Evolutionary conservation across 1,140 invertebrate genomes (phyloP).

Genomic region (Drosophila insularis): DNA sequence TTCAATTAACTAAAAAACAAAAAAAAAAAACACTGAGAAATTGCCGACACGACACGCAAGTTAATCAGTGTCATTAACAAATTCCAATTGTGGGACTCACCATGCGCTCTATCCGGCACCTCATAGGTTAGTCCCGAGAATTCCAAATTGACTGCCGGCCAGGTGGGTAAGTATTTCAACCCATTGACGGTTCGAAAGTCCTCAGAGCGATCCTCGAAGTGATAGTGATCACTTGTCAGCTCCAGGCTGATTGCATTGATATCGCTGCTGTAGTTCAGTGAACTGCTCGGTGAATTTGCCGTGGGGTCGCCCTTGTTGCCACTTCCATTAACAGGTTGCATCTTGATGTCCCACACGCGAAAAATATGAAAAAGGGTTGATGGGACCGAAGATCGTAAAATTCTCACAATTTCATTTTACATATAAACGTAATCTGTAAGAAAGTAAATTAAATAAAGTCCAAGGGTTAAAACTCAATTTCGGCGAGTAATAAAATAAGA

Average conservation of each 20-base stretch:
- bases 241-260: constrained; percentile 74
- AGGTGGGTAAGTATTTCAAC: constrained; percentile 85
- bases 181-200: constrained; percentile 59
- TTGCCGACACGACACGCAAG: neutral
- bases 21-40: constrained; percentile 62
- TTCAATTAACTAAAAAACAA: constrained; percentile 18
- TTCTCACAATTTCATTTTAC: constrained; percentile 1
- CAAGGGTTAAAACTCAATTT: too few relatives aligned
- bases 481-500: too few relatives aligned
- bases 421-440: neutral
- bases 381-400: neutral
- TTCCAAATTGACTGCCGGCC: constrained; percentile 87
- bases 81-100: constrained; percentile 83
- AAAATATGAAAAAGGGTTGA: neutral
- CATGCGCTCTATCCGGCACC: constrained; percentile 83
- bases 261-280: constrained; percentile 73
- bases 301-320: constrained; percentile 16
- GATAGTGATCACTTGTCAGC: constrained; percentile 20
- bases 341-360: constrained; percentile 14
- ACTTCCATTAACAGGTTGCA: constrained; percentile 27
- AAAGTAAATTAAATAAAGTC: too few relatives aligned
- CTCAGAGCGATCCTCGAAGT: constrained; percentile 38
- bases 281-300: constrained; percentile 57
- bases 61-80: constrained; percentile 7
- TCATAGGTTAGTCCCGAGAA: constrained; percentile 88